Evolutionary conservation across 1,140 invertebrate genomes (phyloP).

Genomic region (Brachionus calyciflorus): DNA sequence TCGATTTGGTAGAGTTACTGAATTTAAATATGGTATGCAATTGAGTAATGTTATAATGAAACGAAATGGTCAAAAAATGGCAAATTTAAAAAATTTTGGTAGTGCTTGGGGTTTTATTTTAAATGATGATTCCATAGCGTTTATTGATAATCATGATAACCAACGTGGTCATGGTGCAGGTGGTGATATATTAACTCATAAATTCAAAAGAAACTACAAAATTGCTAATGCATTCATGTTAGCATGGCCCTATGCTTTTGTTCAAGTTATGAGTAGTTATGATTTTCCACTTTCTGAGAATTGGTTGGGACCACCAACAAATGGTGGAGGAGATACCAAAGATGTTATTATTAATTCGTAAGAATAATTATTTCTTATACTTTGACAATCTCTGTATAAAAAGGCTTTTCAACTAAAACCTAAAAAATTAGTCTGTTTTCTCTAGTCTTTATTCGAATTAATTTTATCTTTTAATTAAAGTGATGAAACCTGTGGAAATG

Average conservation of each 20-base stretch:
- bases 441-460: no score
- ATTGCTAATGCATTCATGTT: slow-evolving; percentile 76
- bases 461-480: not conserved
- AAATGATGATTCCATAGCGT: slow-evolving; percentile 57
- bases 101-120: slow-evolving; percentile 55
- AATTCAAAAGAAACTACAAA: slow-evolving; percentile 62
- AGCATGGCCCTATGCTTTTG: slow-evolving; percentile 72
- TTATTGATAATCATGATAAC: slow-evolving; percentile 63
- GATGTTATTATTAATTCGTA: slow-evolving; percentile 66
- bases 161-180: slow-evolving; percentile 58
- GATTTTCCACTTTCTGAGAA: slow-evolving; percentile 49
- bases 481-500: slow-evolving; percentile 70
- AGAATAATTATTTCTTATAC: not conserved
- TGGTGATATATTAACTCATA: slow-evolving; percentile 56
- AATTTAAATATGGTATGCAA: slow-evolving; percentile 68
- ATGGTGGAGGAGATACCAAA: slow-evolving; percentile 66
- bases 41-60: slow-evolving; percentile 51
- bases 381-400: no score
- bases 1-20: slow-evolving; percentile 64
- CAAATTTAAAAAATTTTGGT: slow-evolving; percentile 54
- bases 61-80: slow-evolving; percentile 49
- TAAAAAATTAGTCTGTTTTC: no score
- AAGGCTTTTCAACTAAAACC: no score
- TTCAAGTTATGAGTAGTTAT: slow-evolving; percentile 74
- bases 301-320: slow-evolving; percentile 57